Evolutionary conservation across 2,888 invertebrate species (phyloP).

Genomic region (Idaea dimidiata): DNA sequence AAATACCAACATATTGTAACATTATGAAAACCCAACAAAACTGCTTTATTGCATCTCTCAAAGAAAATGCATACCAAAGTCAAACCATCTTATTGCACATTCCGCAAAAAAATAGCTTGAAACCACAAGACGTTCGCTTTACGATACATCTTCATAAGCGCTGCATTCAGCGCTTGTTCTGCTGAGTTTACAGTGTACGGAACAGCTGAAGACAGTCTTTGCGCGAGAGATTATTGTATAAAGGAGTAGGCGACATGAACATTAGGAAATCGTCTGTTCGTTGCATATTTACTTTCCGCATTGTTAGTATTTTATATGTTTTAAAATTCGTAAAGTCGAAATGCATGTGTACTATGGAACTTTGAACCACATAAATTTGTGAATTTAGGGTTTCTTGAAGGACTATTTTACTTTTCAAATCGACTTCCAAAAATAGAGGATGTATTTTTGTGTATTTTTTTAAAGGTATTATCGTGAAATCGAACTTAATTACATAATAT

Average conservation of each 20-base stretch:
- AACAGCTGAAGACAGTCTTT: conserved; percentile 16
- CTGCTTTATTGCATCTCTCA: background rate
- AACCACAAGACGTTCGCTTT: conserved; percentile 30
- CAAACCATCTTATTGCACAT: conserved; percentile 5
- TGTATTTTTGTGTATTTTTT: no score
- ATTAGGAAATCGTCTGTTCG: no score
- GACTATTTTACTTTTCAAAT: no score
- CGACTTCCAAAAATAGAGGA: no score
- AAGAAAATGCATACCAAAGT: conserved; percentile 2
- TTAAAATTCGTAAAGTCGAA: no score
- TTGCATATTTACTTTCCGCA: no score
- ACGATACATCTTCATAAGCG: conserved; percentile 27
- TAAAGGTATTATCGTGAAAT: no score
- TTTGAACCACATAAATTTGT: no score
- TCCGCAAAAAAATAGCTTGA: conserved; percentile 22
- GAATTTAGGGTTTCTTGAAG: no score
- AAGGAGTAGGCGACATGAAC: background rate
- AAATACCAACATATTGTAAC: conserved; percentile 2
- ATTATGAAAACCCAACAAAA: background rate
- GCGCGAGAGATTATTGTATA: conserved; percentile 11
- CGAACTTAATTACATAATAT: no score
- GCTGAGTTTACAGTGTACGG: conserved; percentile 37
- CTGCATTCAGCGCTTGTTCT: conserved; percentile 28
- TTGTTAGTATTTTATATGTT: no score
- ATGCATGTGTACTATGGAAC: no score